Percentiles rank a stretch among this genome's conserved stretches.
Evolutionary conservation across 2,797 vertebrate species (phyloP).

Genomic region (Ibycter americanus): DNA sequence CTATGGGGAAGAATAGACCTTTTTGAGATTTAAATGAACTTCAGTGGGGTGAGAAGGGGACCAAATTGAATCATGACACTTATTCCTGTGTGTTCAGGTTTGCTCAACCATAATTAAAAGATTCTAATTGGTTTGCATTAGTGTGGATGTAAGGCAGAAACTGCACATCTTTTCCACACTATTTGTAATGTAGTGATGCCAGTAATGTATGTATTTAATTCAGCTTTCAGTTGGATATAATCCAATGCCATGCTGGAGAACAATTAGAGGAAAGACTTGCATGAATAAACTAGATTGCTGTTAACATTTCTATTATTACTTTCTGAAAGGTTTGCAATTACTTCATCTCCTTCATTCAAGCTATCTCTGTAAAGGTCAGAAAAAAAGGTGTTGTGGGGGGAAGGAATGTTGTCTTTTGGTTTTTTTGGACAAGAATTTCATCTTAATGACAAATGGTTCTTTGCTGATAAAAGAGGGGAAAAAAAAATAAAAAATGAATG

Average conservation of each 20-base stretch:
- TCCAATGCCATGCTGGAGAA: slow-evolving; percentile 20
- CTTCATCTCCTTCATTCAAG: slow-evolving; percentile 51
- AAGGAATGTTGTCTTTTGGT: background rate
- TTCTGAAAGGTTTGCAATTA: slow-evolving; percentile 49
- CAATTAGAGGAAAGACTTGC: slow-evolving; percentile 39
- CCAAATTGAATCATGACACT: slow-evolving; percentile 14
- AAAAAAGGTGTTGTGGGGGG: background rate
- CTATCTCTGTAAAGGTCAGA: slow-evolving; percentile 30
- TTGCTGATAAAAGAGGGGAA: background rate
- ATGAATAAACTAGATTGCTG: slow-evolving; percentile 50
- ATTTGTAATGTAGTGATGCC: slow-evolving; percentile 41
- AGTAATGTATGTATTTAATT: slow-evolving; percentile 64
- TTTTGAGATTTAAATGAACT: slow-evolving; percentile 54
- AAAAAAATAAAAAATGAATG: background rate
- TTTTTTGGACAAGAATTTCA: background rate
- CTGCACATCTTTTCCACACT: slow-evolving; percentile 37
- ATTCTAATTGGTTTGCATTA: slow-evolving; percentile 57
- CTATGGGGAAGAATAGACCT: background rate
- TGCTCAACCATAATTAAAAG: slow-evolving; percentile 56
- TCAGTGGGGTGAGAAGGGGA: background rate
- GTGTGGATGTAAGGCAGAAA: slow-evolving; percentile 22
- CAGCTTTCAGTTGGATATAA: background rate
- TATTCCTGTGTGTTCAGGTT: background rate
- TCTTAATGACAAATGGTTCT: slow-evolving; percentile 26
- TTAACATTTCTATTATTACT: slow-evolving; percentile 35